Base-by-base conservation (phyloP, 2,888 invertebrate species). In the Archaeoteleia sp. region DNA sequence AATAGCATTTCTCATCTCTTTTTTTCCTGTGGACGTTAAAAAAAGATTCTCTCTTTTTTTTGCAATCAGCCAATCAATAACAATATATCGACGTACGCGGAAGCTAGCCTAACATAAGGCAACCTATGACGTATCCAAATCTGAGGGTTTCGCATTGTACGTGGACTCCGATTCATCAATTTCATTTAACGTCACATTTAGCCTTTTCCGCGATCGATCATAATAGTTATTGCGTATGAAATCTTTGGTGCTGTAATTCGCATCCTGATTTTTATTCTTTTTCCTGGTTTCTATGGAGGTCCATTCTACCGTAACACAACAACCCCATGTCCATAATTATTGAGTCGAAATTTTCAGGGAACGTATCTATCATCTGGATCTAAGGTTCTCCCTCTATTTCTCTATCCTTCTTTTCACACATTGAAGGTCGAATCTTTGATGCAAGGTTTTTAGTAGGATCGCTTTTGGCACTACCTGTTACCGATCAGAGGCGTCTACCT, bases 311-410 rank as follows among this genome's bases (percentile, higher is more conserved):
- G 70, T 70, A 71, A 70, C 69, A 61, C 32, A 66, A 65, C 55
- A 65, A 45, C 25, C 53, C 49, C 35, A 60, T 67, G 67, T 62
- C 70, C 67, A 49, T 69, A 71, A 71, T 72, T 72, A 5, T 5
- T 5, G 20, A 74, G 65, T 30, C 48, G 58, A 60, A 60, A 60
- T 71, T 70, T 67, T 70, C 70, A 66, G 48, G 34, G 67, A 67
- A 67, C 66, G 69, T 74, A 74, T 74, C 73, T 72, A 67, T 74
- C 72, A 71, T 74, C 65, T 68, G 72, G 71, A 74, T 72, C 72
- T 73, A 46, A 35, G 48, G n/a, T n/a, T n/a, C n/a, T n/a, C n/a
- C n/a, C n/a, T n/a, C n/a, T n/a, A n/a, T n/a, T n/a, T n/a, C n/a
- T n/a, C n/a, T n/a, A n/a, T n/a, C n/a, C n/a, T n/a, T 6, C 32